Conservation (phyloP, 2,888 invertebrate species). For the Lysandra coridon region DNA sequence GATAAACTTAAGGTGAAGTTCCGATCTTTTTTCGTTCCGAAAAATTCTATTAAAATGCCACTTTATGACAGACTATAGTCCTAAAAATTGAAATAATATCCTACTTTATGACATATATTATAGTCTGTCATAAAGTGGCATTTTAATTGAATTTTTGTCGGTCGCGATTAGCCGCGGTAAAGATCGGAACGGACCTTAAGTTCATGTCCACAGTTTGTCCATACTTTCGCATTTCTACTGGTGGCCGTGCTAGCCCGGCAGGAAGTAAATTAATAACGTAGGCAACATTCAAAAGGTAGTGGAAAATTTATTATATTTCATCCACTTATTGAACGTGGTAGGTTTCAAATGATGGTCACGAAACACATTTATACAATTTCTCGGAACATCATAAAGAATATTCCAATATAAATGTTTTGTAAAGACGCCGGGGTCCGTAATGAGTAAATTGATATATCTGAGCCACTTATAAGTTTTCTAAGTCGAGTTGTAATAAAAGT, state of each 20-base stretch:
- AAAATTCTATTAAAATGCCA: too few relatives aligned
- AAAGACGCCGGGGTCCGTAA: slow-evolving; percentile 34
- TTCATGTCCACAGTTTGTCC: too few relatives aligned
- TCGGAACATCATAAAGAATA: background rate
- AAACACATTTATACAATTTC: background rate
- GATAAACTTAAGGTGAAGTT: too few relatives aligned
- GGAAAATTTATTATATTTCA: background rate
- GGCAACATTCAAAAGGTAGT: background rate
- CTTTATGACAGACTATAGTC: too few relatives aligned
- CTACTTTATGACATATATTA: too few relatives aligned
- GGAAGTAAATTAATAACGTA: background rate
- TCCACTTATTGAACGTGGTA: background rate
- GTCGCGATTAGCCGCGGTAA: too few relatives aligned
- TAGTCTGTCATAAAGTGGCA: too few relatives aligned
- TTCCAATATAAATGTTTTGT: slow-evolving; percentile 25
- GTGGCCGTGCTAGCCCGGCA: background rate
- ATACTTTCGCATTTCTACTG: too few relatives aligned
- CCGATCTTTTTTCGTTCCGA: too few relatives aligned
- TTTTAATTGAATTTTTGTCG: too few relatives aligned
- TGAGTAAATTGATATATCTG: slow-evolving; percentile 54
- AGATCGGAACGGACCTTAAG: too few relatives aligned
- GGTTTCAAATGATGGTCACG: background rate
- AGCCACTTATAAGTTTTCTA: slow-evolving; percentile 56
- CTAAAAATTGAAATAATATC: too few relatives aligned
- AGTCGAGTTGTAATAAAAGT: slow-evolving; percentile 69